Evolutionary conservation across 2,888 invertebrate genomes (phyloP).

Genomic region (Calameuta pallipes): DNA sequence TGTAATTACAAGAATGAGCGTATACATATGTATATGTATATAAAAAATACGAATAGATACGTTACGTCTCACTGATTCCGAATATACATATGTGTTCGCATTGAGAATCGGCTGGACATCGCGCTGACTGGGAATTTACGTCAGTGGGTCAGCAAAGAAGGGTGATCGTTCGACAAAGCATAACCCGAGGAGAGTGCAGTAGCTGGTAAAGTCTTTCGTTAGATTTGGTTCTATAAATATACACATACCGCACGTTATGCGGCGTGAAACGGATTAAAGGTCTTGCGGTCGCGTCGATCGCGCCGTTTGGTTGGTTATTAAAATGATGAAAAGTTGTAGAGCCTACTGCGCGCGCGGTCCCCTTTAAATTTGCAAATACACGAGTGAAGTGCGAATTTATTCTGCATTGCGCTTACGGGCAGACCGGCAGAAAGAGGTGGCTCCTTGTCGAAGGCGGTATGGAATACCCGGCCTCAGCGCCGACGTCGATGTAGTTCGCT

Average conservation of each 20-base stretch:
- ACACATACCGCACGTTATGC: too few species aligned
- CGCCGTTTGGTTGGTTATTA: conserved; percentile 33
- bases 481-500: conserved; percentile 21
- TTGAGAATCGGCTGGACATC: too few species aligned
- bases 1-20: too few species aligned
- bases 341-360: conserved; percentile 41
- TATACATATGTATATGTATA: too few species aligned
- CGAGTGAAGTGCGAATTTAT: conserved; percentile 59
- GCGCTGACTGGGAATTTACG: conserved; percentile 50
- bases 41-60: too few species aligned
- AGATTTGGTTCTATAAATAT: too few species aligned
- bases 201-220: too few species aligned
- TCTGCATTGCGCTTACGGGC: conserved; percentile 36
- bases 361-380: conserved; percentile 57
- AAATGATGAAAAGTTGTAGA: conserved; percentile 49
- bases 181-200: not conserved
- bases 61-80: too few species aligned
- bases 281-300: too few species aligned
- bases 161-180: conserved; percentile 24
- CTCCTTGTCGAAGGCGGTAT: conserved; percentile 15
- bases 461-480: conserved; percentile 14
- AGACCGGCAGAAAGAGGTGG: conserved; percentile 14
- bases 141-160: conserved; percentile 47
- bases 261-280: too few species aligned
- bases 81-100: too few species aligned